Evolutionary conservation across 1,140 invertebrate species (phyloP).

Genomic region (Euwallacea similis): DNA sequence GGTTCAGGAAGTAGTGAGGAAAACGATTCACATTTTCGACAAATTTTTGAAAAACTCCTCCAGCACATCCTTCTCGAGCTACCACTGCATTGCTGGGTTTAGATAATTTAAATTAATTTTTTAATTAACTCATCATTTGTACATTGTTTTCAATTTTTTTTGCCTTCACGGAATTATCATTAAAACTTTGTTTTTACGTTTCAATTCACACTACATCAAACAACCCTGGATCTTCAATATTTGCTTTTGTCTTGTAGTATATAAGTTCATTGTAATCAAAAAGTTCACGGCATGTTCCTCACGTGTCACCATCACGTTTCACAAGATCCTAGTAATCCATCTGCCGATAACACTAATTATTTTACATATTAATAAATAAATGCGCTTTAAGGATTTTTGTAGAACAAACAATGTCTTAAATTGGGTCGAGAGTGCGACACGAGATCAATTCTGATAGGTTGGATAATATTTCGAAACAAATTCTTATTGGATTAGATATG

Average conservation of each 20-base stretch:
- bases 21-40: no score
- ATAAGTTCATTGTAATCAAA: not conserved
- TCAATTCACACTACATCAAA: no score
- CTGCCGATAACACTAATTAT: conserved; percentile 11
- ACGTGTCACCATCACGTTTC: conserved; percentile 23
- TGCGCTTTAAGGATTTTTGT: not conserved
- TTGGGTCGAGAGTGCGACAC: conserved; percentile 8
- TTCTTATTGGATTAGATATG: not conserved
- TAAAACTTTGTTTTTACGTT: no score
- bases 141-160: no score
- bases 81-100: no score
- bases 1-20: no score
- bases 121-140: no score
- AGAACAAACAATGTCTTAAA: not conserved
- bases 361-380: conserved; percentile 2
- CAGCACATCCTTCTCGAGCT: no score
- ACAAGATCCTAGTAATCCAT: conserved; percentile 12
- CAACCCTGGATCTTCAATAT: not conserved
- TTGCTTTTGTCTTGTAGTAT: conserved; percentile 8
- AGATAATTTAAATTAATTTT: no score
- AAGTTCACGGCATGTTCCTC: conserved; percentile 15
- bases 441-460: not conserved
- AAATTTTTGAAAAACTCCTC: no score
- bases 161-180: no score
- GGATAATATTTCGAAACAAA: conserved; percentile 1